A percentile compares a stretch with the other conserved stretches of the same genome.
Evolutionary conservation across 2,888 invertebrate genomes (phyloP).

Genomic region (Drosophila acutilabella): DNA sequence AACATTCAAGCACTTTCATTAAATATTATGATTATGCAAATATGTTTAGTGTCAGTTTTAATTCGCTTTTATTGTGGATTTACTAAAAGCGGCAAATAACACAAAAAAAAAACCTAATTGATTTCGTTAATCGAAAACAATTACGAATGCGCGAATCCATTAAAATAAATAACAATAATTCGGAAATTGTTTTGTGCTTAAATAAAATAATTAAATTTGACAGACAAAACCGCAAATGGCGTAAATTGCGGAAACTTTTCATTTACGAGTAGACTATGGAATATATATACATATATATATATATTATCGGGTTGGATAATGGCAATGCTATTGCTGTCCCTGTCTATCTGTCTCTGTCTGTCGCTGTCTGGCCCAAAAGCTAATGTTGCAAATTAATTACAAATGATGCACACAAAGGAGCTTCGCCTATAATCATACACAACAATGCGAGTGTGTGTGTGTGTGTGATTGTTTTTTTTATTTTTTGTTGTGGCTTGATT

Average conservation of each 20-base stretch:
- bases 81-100: not conserved
- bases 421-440: slow-evolving; percentile 13
- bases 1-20: not conserved
- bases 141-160: slow-evolving; percentile 53
- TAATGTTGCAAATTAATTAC: slow-evolving; percentile 78
- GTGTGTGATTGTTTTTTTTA: slow-evolving; percentile 14
- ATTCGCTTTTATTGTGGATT: slow-evolving; percentile 3
- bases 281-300: not conserved
- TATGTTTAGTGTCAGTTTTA: slow-evolving; percentile 41
- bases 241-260: slow-evolving; percentile 58
- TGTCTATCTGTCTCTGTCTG: not conserved
- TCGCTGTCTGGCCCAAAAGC: slow-evolving; percentile 38
- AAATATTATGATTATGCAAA: slow-evolving; percentile 20
- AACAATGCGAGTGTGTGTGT: slow-evolving; percentile 7
- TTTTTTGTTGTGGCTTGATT: slow-evolving; percentile 63
- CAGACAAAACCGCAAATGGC: slow-evolving; percentile 69
- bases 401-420: slow-evolving; percentile 64
- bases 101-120: slow-evolving; percentile 52
- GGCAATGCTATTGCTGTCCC: slow-evolving; percentile 18
- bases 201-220: slow-evolving; percentile 74
- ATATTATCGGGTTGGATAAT: slow-evolving; percentile 18
- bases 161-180: slow-evolving; percentile 62
- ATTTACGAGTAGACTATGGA: not conserved
- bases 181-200: slow-evolving; percentile 55
- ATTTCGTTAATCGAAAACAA: slow-evolving; percentile 65